phyloP scores from a whole-genome alignment of 2,797 vertebrate species.

The Poeciliopsis infans region DNA sequence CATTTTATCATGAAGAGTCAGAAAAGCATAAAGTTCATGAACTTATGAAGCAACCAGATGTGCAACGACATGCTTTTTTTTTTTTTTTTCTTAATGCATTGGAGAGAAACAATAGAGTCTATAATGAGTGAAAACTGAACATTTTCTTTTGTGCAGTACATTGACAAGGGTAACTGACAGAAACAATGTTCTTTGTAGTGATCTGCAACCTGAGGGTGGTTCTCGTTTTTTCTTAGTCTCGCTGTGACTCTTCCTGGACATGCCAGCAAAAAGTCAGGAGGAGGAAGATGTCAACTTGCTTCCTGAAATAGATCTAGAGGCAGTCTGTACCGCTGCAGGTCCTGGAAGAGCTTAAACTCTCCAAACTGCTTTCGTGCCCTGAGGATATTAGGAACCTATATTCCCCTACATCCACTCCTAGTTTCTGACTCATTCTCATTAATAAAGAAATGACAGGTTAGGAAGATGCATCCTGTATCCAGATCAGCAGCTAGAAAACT shows the following conservation, averaged over 20 bases:
- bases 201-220: neutral
- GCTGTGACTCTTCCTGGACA: neutral
- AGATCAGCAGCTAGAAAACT: neutral
- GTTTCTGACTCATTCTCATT: too few species aligned
- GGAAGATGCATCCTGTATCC: neutral
- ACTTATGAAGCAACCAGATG: neutral
- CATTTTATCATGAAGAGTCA: neutral
- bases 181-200: neutral
- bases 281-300: neutral
- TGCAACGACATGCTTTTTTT: neutral
- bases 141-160: neutral
- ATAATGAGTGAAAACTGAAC: neutral
- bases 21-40: neutral
- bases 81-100: neutral
- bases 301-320: conserved; percentile 1
- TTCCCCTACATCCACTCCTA: neutral
- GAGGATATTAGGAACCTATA: neutral
- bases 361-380: neutral
- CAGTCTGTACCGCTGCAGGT: neutral
- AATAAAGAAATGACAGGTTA: neutral
- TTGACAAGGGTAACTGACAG: neutral
- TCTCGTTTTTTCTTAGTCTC: neutral
- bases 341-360: neutral
- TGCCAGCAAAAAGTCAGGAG: too few species aligned
- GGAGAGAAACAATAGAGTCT: neutral